These are phyloP conservation scores for Agonopterix alstromeriana DNA, from an alignment of 2,888 invertebrate genomes.

Conservation along the genomic window DNA sequence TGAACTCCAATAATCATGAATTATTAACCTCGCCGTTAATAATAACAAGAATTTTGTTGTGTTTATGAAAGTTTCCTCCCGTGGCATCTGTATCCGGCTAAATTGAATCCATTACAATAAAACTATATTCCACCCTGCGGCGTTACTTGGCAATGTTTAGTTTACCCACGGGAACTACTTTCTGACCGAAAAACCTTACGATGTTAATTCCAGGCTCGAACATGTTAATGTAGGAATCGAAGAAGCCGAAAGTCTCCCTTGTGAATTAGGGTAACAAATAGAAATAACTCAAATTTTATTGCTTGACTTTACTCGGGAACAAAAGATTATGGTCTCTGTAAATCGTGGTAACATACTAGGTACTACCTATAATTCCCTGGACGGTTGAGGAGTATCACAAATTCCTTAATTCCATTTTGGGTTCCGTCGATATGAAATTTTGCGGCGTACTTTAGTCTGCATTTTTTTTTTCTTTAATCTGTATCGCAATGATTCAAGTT, in stretches of 20 bases:
- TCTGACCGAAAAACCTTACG: slow-evolving; percentile 2
- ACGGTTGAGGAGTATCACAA: no score
- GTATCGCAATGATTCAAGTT: no score
- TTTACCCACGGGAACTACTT: slow-evolving; percentile 1
- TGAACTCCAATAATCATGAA: slow-evolving; percentile 58
- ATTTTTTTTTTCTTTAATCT: no score
- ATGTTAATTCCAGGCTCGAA: slow-evolving; percentile 4
- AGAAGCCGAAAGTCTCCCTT: no score
- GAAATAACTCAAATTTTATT: slow-evolving; percentile 3
- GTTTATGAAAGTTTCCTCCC: slow-evolving; percentile 27
- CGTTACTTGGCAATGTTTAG: not conserved
- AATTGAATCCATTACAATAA: not conserved
- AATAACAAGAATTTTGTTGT: slow-evolving; percentile 41
- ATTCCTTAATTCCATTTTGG: no score
- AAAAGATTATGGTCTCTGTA: not conserved
- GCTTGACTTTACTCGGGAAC: not conserved
- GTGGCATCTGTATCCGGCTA: not conserved
- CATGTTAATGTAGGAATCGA: not conserved
- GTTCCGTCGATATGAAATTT: no score
- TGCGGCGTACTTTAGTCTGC: no score
- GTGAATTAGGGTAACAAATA: not conserved
- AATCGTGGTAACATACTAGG: no score
- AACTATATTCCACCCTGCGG: not conserved
- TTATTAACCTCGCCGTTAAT: slow-evolving; percentile 46
- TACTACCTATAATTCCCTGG: no score